Percentiles rank a stretch among this genome's conserved stretches.
Evolutionary conservation across 92 coral and sea anemone species (phyloP).

Genomic region (Paramuricea clavata): DNA sequence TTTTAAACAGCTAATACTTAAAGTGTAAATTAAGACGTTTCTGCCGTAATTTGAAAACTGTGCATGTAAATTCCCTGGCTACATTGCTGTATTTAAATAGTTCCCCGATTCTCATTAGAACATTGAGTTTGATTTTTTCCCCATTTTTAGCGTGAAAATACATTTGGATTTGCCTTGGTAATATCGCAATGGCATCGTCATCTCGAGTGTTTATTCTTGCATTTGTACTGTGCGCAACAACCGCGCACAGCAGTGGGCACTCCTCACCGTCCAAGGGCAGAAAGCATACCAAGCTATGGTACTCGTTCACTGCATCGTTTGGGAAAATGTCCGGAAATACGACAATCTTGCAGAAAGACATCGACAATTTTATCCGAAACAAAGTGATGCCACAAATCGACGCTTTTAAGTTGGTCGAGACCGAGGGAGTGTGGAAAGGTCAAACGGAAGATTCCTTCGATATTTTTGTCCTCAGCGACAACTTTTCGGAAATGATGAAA

Average conservation of each 20-base stretch:
- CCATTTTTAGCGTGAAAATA: too few relatives aligned
- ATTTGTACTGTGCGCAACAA: not conserved
- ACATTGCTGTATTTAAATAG: too few relatives aligned
- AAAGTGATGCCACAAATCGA: constrained; percentile 10
- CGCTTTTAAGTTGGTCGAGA: constrained; percentile 32
- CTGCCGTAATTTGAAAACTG: too few relatives aligned
- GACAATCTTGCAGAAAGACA: not conserved
- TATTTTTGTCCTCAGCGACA: constrained; percentile 6
- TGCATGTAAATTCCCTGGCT: too few relatives aligned
- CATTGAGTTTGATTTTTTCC: too few relatives aligned
- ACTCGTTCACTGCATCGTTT: constrained; percentile 21
- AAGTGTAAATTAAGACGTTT: too few relatives aligned
- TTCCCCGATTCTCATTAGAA: too few relatives aligned
- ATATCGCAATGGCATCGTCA: not conserved
- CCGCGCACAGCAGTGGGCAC: not conserved
- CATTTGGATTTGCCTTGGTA: too few relatives aligned
- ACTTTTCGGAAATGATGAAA: not conserved
- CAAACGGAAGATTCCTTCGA: constrained; percentile 37
- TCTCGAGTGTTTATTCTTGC: not conserved
- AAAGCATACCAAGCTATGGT: not conserved
- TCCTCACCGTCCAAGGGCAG: not conserved
- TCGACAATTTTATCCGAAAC: not conserved
- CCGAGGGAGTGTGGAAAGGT: constrained; percentile 37
- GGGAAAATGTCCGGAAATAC: constrained; percentile 14
- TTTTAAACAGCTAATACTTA: too few relatives aligned